Base-by-base conservation (phyloP, 1,140 invertebrate genomes). In the Eupristina koningsbergeri region DNA sequence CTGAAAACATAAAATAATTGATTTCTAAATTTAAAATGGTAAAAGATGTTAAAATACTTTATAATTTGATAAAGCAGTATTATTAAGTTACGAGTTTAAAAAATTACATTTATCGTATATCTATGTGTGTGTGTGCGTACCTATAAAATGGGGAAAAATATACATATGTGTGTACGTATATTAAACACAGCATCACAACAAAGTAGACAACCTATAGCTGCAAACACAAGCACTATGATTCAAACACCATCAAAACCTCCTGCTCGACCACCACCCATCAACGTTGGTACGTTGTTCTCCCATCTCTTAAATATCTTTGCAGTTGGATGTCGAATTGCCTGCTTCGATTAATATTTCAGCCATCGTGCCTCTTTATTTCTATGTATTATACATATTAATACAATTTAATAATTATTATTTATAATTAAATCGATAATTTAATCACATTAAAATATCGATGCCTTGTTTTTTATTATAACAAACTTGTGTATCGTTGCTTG, bases 221-320 rank as follows among this genome's bases (percentile, higher is more conserved):
- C 87, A 86, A 89, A 90, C 89, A 91, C 89, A 90, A 91, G 89
- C 67, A 87, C 89, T 80, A 89, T 89, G 85, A 89, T 87, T 89
- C 89, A 91, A 86, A 91, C 87, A 88, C 84, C 90, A 85, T 90
- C 91, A 89, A 93, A 92, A 89, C 91, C 91, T 91, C 91, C 91
- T 85, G 91, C 90, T 89, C 89, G 92, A 89, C 92, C 92, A 89
- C 91, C 91, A 91, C 92, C 91, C 88, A 89, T 89, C 88, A 90
- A 88, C 80, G 90, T 92, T 86, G 92, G 92, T 93, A 93, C 88
- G 92, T 93, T 87, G 82, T 74, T 61, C 3, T 61, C 47, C 69
- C 45, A 75, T 50, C 63, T 71, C 31, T 77, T 53, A 53, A 75
- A 76, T 77, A 15, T 69, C 53, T 79, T 76, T 84, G n/a, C 82